Evolutionary conservation across 2,888 invertebrate genomes (phyloP).

Genomic region (Trachelus tabidus): DNA sequence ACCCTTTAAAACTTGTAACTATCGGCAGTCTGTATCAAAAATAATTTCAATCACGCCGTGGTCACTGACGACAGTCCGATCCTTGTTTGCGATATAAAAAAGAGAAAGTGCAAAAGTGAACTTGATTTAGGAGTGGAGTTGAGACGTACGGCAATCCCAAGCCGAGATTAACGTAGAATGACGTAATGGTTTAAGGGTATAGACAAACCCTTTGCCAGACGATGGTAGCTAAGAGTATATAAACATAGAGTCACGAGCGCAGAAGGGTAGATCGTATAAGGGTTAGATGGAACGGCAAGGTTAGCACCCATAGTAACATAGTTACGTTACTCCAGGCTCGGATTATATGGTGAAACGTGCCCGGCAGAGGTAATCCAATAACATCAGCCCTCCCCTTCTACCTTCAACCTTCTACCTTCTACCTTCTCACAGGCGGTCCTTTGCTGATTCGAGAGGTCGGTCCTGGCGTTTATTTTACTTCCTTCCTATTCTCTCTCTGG

Average conservation of each 20-base stretch:
- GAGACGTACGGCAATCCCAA: background rate
- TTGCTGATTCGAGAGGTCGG: constrained; percentile 3
- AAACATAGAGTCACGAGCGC: background rate
- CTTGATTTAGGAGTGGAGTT: background rate
- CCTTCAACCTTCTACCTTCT: background rate
- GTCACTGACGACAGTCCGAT: background rate
- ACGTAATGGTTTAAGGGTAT: background rate
- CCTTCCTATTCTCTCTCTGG: background rate
- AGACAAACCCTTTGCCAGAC: background rate
- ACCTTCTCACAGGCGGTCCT: background rate
- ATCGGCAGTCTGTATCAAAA: background rate
- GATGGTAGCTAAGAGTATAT: background rate
- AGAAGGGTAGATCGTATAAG: background rate
- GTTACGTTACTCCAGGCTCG: constrained; percentile 21
- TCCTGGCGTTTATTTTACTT: background rate
- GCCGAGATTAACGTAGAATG: background rate
- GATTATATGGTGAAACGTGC: constrained; percentile 41
- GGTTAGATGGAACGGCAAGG: background rate
- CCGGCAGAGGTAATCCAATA: constrained; percentile 42
- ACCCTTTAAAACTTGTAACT: background rate
- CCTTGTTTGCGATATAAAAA: background rate
- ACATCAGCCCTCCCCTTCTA: constrained; percentile 25
- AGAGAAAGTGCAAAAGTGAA: background rate
- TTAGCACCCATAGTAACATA: background rate
- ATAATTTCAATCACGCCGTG: background rate